Conservation (phyloP, 2,113 vertebrate genomes). For the Bufo gargarizans region DNA sequence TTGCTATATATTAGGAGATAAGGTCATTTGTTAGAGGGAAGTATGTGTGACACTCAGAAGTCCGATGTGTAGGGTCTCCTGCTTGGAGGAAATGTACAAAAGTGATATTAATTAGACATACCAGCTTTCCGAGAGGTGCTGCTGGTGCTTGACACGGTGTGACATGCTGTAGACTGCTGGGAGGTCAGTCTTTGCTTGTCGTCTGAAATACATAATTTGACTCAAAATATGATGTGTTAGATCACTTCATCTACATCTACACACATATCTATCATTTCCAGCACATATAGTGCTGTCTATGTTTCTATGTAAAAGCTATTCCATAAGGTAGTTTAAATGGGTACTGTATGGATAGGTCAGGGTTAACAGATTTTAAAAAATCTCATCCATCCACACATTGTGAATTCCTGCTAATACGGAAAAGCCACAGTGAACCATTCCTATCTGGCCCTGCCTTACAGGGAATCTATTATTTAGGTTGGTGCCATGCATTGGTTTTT, state of each 20-base stretch:
- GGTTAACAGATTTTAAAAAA: too few species aligned
- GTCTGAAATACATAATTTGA: not conserved
- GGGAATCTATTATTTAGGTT: too few species aligned
- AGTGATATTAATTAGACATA: not conserved
- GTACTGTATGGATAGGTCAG: too few species aligned
- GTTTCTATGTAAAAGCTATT: too few species aligned
- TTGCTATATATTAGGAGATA: not conserved
- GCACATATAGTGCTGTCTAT: not conserved
- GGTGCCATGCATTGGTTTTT: too few species aligned
- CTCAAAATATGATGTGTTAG: not conserved
- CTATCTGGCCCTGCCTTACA: too few species aligned
- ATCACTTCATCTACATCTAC: not conserved
- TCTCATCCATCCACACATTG: too few species aligned
- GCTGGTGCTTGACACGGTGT: not conserved
- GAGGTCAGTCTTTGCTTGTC: not conserved
- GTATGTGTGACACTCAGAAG: not conserved
- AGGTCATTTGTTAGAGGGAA: slow-evolving; percentile 32
- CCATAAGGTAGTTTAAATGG: too few species aligned
- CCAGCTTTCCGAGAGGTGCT: not conserved
- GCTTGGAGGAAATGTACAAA: not conserved
- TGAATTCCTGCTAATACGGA: too few species aligned
- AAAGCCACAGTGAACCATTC: too few species aligned
- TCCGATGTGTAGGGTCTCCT: not conserved
- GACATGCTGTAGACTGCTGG: not conserved
- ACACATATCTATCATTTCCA: not conserved